Base-by-base conservation (phyloP, 2,888 invertebrate species). In the Spilosoma lubricipeda region DNA sequence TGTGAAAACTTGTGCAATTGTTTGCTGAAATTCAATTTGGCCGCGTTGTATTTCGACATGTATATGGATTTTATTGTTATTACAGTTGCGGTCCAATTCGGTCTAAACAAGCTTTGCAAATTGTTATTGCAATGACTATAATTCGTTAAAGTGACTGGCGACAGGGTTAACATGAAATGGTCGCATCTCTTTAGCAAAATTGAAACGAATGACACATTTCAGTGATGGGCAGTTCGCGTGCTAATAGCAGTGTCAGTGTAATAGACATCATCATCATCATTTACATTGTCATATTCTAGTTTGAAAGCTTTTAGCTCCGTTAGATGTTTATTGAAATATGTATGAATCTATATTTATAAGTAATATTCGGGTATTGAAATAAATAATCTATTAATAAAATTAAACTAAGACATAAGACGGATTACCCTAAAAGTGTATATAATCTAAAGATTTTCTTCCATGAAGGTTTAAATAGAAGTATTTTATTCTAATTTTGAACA, bases 161-260 rank as follows among this genome's bases (percentile, higher is more conserved):
- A 77, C 80, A 82, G 76, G 81, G 83, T 82, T 83, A 84, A 89
- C 86, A 82, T 76, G 76, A 85, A 90, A 90, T 87, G 87, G 85
- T 87, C 86, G 86, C 86, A 87, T 87, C 89, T 88, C 86, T 90
- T 90, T 87, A 86, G 84, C 85, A 70, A 90, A 92, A 93, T 92
- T 91, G 90, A 93, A 92, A 91, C 88, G 88, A 87, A 92, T 92
- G 91, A 90, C 87, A 86, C 85, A 86, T 82, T 78, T 75, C 80
- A 82, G 80, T 92, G 91, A 94, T 93, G 91, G 86, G 84, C 81
- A 72, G 85, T 90, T 94, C 84, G 93, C 93, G 92, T 94, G 93
- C 81, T 82, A 77, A 77, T n/a, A n/a, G n/a, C n/a, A n/a, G n/a
- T 81, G 85, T 88, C 87, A n/a, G n/a, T n/a, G 89, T 89, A 88